phyloP scores from a whole-genome alignment of 2,888 invertebrate species.

The Lasioglossum marginatum region DNA sequence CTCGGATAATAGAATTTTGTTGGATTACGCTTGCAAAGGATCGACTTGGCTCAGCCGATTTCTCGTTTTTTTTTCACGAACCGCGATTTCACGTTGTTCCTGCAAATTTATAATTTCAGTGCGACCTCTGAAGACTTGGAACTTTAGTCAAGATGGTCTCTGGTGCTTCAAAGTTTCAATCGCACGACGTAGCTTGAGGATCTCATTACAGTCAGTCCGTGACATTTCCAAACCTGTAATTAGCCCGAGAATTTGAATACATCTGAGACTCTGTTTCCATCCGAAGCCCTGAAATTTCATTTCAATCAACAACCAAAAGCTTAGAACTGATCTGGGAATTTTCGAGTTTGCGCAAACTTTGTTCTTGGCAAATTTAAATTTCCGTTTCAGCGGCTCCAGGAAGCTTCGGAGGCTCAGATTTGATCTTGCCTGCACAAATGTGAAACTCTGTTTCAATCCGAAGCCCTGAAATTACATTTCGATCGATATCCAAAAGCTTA shows the following conservation, averaged over 20 bases:
- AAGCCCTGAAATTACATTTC: no score
- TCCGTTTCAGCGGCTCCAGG: neutral
- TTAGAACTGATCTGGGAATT: neutral
- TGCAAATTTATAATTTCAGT: neutral
- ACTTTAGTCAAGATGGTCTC: neutral
- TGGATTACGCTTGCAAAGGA: neutral
- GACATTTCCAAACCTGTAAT: neutral
- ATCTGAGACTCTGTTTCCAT: no score
- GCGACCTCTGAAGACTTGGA: neutral
- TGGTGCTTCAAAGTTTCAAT: neutral
- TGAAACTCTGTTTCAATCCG: no score
- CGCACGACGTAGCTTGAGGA: no score
- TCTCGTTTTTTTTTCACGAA: neutral
- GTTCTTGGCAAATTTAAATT: neutral
- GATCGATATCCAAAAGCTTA: neutral
- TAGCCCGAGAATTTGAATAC: neutral
- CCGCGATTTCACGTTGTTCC: neutral
- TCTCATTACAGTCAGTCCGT: no score
- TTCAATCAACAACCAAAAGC: neutral
- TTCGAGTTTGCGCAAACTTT: neutral
- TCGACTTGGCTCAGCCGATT: neutral
- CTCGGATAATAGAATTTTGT: neutral
- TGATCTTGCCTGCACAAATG: no score
- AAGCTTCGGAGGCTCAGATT: neutral
- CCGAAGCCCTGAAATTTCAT: neutral